phyloP scores from a whole-genome alignment of 37 sponge, comb jelly and placozoan species.

The Halisarca cf. caerulea region DNA sequence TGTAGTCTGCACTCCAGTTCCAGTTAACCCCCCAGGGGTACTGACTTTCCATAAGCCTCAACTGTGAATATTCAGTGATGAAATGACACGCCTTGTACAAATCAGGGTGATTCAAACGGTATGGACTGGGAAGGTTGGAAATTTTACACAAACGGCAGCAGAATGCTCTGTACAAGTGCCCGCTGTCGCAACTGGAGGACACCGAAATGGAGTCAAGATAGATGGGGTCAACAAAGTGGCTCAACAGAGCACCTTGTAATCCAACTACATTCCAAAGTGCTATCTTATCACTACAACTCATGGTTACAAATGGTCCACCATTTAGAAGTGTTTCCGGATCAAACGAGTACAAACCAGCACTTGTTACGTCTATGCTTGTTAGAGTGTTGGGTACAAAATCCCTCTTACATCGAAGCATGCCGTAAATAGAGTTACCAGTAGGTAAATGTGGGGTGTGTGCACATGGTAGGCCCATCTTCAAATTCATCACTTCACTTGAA shows the following conservation, averaged over 20 bases:
- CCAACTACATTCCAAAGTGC: slow-evolving; percentile 37
- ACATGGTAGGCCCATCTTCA: not conserved
- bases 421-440: not conserved
- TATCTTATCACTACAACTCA: slow-evolving; percentile 15
- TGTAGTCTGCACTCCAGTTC: slow-evolving; percentile 15
- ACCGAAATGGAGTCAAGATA: slow-evolving; percentile 18
- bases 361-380: not conserved
- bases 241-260: slow-evolving; percentile 28
- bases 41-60: not conserved
- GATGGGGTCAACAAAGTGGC: slow-evolving; percentile 33
- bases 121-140: slow-evolving; percentile 34
- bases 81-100: slow-evolving; percentile 14
- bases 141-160: slow-evolving; percentile 6
- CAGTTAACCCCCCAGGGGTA: slow-evolving; percentile 42
- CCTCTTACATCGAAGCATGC: not conserved
- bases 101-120: slow-evolving; percentile 48
- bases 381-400: not conserved
- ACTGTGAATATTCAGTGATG: not conserved
- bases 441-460: not conserved
- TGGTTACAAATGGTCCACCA: not conserved
- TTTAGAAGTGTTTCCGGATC: not conserved
- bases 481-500: not conserved
- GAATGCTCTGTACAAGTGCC: slow-evolving; percentile 26
- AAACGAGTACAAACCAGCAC: not conserved
- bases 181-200: not conserved